Evolutionary conservation across 2,797 vertebrate genomes (phyloP).

Genomic region (Tolypeutes matacus): DNA sequence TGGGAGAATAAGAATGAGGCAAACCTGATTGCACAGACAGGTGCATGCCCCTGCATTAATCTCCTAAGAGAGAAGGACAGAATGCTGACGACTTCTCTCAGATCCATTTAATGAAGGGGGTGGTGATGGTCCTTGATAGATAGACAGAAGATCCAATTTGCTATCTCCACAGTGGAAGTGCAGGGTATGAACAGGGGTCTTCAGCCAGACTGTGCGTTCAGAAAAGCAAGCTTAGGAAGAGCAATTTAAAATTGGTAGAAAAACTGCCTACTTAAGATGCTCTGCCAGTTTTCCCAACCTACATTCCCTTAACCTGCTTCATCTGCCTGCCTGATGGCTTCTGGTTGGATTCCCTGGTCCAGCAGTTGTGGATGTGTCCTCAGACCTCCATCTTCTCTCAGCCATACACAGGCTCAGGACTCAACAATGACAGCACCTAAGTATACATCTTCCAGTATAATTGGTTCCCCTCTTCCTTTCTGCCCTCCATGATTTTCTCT

Average conservation of each 20-base stretch:
- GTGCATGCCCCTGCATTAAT: constrained; percentile 65
- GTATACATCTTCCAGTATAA: neutral
- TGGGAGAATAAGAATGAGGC: neutral
- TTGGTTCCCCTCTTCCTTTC: neutral
- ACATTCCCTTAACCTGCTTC: neutral
- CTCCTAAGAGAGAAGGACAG: neutral
- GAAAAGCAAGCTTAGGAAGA: neutral
- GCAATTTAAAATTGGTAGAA: neutral
- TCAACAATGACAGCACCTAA: too few relatives aligned
- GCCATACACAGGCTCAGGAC: neutral
- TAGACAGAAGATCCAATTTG: constrained; percentile 67
- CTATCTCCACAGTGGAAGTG: neutral
- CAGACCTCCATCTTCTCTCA: neutral
- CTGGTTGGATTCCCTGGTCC: neutral
- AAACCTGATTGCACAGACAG: neutral
- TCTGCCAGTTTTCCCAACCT: neutral
- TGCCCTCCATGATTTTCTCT: neutral
- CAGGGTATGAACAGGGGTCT: neutral
- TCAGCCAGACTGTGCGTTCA: neutral
- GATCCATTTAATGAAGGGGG: constrained; percentile 56
- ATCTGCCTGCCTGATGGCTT: neutral
- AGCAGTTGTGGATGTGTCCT: neutral
- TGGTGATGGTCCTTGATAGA: constrained; percentile 46
- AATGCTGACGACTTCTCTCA: constrained; percentile 23
- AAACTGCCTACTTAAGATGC: neutral